phyloP scores from a whole-genome alignment of 2,113 vertebrate genomes.

The Ammospiza caudacuta region DNA sequence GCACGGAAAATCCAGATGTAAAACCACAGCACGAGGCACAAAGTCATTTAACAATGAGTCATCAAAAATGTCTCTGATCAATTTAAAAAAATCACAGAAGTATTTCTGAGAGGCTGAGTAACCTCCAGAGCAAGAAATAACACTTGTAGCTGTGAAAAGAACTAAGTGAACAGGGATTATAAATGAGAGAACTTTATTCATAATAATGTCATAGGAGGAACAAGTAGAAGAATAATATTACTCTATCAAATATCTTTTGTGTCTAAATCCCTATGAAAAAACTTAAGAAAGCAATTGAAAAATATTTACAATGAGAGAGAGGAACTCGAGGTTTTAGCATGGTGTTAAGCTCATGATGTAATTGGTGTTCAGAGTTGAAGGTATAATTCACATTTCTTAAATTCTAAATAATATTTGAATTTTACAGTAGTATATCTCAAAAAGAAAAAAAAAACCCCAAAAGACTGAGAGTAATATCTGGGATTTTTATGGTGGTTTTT shows the following conservation, averaged over 20 bases:
- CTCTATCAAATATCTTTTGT: background rate
- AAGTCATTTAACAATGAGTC: conserved; percentile 41
- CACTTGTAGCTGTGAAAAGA: conserved; percentile 54
- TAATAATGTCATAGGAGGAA: background rate
- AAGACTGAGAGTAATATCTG: background rate
- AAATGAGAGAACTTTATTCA: background rate
- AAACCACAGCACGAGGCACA: background rate
- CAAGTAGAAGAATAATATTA: background rate
- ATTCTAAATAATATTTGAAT: background rate
- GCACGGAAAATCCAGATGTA: background rate
- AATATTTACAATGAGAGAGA: background rate
- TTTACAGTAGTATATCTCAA: background rate
- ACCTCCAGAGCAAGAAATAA: conserved; percentile 52
- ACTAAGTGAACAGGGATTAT: background rate
- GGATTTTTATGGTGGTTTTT: too few species aligned
- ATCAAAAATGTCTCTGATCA: conserved; percentile 36
- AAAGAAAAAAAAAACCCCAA: background rate
- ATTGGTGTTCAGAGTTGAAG: background rate
- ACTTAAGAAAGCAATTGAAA: background rate
- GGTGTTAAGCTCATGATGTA: background rate
- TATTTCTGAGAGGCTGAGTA: conserved; percentile 61
- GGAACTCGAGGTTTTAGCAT: background rate
- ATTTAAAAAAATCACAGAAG: background rate
- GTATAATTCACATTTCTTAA: background rate
- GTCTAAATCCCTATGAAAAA: background rate